phyloP scores from a whole-genome alignment of 2,113 vertebrate species.

The Pantherophis guttatus region DNA sequence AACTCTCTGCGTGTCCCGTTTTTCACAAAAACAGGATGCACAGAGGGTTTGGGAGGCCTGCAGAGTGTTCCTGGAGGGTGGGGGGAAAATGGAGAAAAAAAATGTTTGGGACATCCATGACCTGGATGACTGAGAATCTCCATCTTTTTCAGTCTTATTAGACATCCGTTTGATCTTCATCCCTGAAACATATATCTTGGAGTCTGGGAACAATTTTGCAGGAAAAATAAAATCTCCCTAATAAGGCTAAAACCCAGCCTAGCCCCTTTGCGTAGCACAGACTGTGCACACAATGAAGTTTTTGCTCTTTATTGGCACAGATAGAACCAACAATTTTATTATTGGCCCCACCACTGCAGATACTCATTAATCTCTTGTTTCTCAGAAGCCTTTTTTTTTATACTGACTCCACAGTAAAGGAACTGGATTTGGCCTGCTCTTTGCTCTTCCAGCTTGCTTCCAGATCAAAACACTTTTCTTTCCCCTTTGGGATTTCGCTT shows the following conservation, averaged over 20 bases:
- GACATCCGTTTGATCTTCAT: neutral
- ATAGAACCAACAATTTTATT: neutral
- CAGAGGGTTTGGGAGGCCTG: no score
- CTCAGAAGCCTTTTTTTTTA: neutral
- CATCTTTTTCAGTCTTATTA: neutral
- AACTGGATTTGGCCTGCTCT: conserved; percentile 27
- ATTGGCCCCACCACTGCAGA: neutral
- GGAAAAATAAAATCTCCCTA: neutral
- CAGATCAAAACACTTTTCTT: conserved; percentile 49
- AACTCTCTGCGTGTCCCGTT: no score
- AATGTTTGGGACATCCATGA: neutral
- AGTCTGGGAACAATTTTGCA: neutral
- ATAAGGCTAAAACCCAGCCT: neutral
- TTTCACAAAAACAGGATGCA: no score
- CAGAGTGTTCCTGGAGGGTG: no score
- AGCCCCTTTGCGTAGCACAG: neutral
- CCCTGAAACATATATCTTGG: neutral
- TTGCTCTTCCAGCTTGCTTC: conserved; percentile 41
- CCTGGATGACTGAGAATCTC: no score
- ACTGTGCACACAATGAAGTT: neutral
- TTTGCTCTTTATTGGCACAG: neutral
- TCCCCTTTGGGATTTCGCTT: conserved; percentile 52
- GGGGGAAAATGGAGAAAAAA: no score
- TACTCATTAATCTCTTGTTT: neutral
- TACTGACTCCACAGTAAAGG: conserved; percentile 8